phyloP scores from a whole-genome alignment of 1,140 invertebrate species.

The Zaprionus ghesquierei region DNA sequence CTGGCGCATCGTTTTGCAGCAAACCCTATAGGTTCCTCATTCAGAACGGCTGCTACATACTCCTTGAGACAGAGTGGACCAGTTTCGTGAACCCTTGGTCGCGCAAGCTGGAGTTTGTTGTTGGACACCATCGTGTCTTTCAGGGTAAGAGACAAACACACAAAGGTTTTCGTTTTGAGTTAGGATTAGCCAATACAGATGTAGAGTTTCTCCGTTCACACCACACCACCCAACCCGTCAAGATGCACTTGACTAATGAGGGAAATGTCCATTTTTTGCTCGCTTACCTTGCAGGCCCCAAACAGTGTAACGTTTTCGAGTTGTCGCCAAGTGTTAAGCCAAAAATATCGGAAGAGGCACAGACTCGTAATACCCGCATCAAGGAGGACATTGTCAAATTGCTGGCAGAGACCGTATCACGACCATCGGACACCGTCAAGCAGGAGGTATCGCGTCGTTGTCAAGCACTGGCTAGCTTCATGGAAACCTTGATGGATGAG shows the following conservation, averaged over 20 bases:
- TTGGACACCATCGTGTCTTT: conserved; percentile 92
- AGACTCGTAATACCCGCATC: conserved; percentile 85
- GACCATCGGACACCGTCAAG: conserved; percentile 85
- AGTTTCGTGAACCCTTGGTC: conserved; percentile 97
- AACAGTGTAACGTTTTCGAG: conserved; percentile 86
- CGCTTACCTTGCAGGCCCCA: conserved; percentile 48
- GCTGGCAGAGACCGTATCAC: conserved; percentile 87
- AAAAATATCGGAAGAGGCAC: conserved; percentile 84
- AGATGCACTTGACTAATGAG: rapidly evolving
- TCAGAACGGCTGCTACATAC: conserved; percentile 92
- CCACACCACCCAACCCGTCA: too few species aligned
- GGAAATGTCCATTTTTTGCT: too few species aligned
- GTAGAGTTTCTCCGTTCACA: background rate
- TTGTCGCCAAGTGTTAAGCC: conserved; percentile 82
- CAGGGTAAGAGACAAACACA: conserved; percentile 83
- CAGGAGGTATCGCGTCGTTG: conserved; percentile 87
- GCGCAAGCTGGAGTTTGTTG: conserved; percentile 94
- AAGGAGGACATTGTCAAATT: conserved; percentile 88
- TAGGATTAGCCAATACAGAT: background rate
- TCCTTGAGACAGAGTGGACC: conserved; percentile 95
- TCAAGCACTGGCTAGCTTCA: conserved; percentile 89
- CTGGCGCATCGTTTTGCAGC: conserved; percentile 88
- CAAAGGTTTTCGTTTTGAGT: background rate
- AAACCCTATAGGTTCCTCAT: conserved; percentile 90
- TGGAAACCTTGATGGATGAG: conserved; percentile 89